phyloP scores from a whole-genome alignment of 2,113 vertebrate genomes.

The Sylvia atricapilla region DNA sequence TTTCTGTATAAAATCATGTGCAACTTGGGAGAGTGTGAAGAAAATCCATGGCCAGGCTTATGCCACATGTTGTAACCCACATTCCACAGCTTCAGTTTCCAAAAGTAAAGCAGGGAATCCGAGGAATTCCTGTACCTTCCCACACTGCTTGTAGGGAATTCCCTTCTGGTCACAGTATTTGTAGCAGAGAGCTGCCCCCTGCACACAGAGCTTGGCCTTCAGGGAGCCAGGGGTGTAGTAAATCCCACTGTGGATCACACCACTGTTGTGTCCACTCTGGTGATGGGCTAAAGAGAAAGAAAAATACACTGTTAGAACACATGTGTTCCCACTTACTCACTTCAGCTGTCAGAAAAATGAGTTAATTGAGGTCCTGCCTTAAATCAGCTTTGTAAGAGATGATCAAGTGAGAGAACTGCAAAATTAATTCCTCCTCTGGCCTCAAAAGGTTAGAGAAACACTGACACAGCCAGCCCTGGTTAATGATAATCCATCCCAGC shows the following conservation, averaged over 20 bases:
- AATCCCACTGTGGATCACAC: slow-evolving; percentile 97
- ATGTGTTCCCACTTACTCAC: background rate
- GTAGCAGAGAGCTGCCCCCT: slow-evolving; percentile 86
- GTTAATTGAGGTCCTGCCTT: background rate
- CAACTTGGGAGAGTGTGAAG: background rate
- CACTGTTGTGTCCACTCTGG: slow-evolving; percentile 96
- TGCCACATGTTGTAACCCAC: fast-evolving
- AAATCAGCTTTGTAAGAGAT: background rate
- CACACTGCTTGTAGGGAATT: slow-evolving; percentile 89
- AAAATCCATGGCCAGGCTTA: background rate
- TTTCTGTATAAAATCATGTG: background rate
- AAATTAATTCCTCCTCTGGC: background rate
- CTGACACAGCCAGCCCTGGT: background rate
- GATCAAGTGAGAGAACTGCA: background rate
- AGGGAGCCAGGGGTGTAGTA: slow-evolving; percentile 96
- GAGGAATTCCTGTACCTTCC: slow-evolving; percentile 79
- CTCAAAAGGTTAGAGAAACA: background rate
- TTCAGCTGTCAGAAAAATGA: background rate
- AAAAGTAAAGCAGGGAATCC: background rate
- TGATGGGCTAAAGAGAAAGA: slow-evolving; percentile 78
- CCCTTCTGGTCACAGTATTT: slow-evolving; percentile 89
- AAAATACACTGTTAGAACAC: background rate
- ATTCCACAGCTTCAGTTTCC: background rate
- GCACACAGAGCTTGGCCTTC: slow-evolving; percentile 92
- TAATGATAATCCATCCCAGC: background rate